phyloP scores from a whole-genome alignment of 2,113 vertebrate species.

The Etia nguti region DNA sequence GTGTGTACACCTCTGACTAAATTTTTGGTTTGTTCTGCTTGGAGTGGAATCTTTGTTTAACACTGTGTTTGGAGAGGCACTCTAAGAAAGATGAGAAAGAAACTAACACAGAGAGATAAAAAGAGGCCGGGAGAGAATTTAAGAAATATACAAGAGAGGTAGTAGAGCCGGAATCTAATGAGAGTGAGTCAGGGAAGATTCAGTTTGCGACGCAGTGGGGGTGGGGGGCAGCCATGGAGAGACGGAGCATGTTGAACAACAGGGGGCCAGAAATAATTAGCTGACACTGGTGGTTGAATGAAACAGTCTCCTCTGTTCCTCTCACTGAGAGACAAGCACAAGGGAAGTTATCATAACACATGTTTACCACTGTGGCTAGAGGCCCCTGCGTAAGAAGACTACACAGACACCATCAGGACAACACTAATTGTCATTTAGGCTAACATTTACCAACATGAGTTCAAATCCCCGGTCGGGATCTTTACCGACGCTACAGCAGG shows the following conservation, averaged over 20 bases:
- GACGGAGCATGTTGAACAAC: constrained; percentile 28
- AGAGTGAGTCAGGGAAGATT: constrained; percentile 28
- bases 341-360: constrained; percentile 51
- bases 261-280: constrained; percentile 64
- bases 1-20: constrained; percentile 26
- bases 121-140: not conserved
- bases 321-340: constrained; percentile 21
- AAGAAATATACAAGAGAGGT: not conserved
- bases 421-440: constrained; percentile 44
- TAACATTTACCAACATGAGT: constrained; percentile 22
- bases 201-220: not conserved
- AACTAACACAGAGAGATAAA: not conserved
- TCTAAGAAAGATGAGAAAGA: constrained; percentile 22
- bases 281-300: constrained; percentile 47
- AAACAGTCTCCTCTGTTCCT: not conserved
- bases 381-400: not conserved
- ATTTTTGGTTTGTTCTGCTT: constrained; percentile 32
- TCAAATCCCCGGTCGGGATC: not conserved
- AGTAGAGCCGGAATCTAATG: constrained; percentile 29
- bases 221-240: not conserved
- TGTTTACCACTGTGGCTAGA: constrained; percentile 42
- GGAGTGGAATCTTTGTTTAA: constrained; percentile 36
- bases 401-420: not conserved
- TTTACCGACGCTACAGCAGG: not conserved
- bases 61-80: constrained; percentile 32